Base-by-base conservation (phyloP, 2,797 vertebrate genomes). In the Mionectes olivaceus region DNA sequence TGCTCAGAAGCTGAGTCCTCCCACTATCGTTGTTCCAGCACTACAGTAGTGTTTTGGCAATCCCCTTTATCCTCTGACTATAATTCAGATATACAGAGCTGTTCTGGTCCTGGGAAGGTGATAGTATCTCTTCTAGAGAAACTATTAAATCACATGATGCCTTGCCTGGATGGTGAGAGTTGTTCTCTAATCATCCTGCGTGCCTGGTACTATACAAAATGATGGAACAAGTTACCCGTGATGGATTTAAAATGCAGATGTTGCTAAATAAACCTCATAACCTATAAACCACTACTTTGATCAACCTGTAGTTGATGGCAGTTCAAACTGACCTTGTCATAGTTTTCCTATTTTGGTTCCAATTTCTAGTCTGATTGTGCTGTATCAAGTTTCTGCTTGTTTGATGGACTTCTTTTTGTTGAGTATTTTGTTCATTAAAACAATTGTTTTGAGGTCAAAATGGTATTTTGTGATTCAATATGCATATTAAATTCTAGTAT, bases 61-160 rank as follows among this genome's bases (percentile, higher is more conserved):
- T 91, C 14, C 35, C 52, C 25, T 88, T 76, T 84, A 35, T 87
- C 83, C 68, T 79, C 53, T 71, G 57, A 50, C 87, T 87, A 25
- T 85, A 96, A 89, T 70, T 92, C 91, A 94, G 59, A 49, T 73
- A 28, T n/a, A 81, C 79, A 87, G 53, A 92, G 57, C 47, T 92
- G 68, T 83, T 93, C 64, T 81, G 28, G 53, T 87, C 49, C 30
- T 75, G 28, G 56, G 39, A 87, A 95, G n/a, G 53, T 53, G 79
- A 78, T 86, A 55, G 57, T 85, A 89, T 91, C 61, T 95, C 39
- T 92, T 92, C 76, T 75, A 21, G 25, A 71, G 82, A 86, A 93
- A 89, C 53, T 65, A 73, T 80, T 95, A 87, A 92, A 86, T 94
- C 56, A 35, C 46, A 13, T 19, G n/a, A 46, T 83, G 27, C 43